These are phyloP conservation scores for Argynnis bischoffii DNA, from an alignment of 2,888 invertebrate species.

Conservation along the genomic window DNA sequence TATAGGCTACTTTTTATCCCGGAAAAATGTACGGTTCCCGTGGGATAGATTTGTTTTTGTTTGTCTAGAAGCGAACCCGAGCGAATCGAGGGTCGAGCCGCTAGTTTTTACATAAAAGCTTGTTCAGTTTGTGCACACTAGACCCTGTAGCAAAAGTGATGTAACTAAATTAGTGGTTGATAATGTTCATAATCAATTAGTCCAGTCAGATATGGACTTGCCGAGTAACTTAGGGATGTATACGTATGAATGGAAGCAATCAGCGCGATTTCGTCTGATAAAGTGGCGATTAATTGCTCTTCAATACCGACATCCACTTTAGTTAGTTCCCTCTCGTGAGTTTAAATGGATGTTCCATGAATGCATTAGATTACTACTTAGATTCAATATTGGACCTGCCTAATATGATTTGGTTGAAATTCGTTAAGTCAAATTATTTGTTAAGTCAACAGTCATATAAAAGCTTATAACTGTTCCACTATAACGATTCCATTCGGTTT, in stretches of 20 bases:
- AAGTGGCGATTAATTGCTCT: conserved; percentile 28
- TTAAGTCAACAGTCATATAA: neutral
- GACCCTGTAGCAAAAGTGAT: too few species aligned
- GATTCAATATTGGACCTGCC: conserved; percentile 13
- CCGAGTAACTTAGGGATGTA: conserved; percentile 1
- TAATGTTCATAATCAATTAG: too few species aligned
- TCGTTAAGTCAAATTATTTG: neutral
- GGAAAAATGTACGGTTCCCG: too few species aligned
- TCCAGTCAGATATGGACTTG: conserved; percentile 8
- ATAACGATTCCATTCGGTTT: too few species aligned
- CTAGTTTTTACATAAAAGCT: too few species aligned
- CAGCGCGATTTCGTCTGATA: conserved; percentile 14
- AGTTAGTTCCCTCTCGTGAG: conserved; percentile 17
- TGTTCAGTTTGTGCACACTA: too few species aligned
- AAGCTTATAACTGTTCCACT: neutral
- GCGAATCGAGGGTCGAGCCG: too few species aligned
- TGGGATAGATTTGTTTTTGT: too few species aligned
- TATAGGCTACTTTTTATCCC: too few species aligned
- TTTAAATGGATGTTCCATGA: conserved; percentile 16
- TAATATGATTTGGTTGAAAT: conserved; percentile 3
- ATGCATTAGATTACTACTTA: conserved; percentile 18
- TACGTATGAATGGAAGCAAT: conserved; percentile 19
- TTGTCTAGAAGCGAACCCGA: too few species aligned
- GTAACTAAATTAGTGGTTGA: too few species aligned
- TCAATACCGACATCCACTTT: conserved; percentile 19